phyloP scores from a whole-genome alignment of 2,797 vertebrate genomes.

The Choloepus didactylus region DNA sequence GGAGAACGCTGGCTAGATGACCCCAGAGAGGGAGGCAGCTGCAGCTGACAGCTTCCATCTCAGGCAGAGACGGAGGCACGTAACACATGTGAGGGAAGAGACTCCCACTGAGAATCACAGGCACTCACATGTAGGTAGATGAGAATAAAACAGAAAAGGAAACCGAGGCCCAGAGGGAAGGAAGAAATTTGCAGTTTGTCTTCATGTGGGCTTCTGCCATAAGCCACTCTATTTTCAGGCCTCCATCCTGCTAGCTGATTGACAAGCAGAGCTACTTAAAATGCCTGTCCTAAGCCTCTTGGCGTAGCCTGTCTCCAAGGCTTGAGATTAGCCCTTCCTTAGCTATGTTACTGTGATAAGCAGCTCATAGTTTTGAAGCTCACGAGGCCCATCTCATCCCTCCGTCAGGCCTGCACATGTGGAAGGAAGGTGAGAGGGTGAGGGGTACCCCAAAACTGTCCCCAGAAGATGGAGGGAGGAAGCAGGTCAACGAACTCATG shows the following conservation, averaged over 20 bases:
- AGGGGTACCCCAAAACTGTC: rapidly evolving
- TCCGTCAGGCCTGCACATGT: background rate
- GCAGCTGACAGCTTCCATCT: background rate
- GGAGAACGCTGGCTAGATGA: background rate
- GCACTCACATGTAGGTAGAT: rapidly evolving
- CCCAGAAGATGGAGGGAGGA: background rate
- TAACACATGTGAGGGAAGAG: background rate
- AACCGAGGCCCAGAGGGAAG: constrained; percentile 20
- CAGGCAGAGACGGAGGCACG: background rate
- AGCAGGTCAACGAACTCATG: rapidly evolving
- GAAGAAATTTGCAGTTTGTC: background rate
- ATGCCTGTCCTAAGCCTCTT: constrained; percentile 67
- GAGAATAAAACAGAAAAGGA: background rate
- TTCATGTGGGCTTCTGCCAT: constrained; percentile 33
- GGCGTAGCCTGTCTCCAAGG: constrained; percentile 10
- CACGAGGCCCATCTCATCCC: background rate
- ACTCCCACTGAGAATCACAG: rapidly evolving
- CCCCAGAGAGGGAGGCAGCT: background rate
- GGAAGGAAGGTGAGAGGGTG: background rate
- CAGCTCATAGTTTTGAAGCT: background rate
- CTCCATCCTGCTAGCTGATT: constrained; percentile 23
- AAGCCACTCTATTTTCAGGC: constrained; percentile 74
- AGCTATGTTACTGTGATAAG: background rate
- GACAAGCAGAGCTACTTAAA: constrained; percentile 77
- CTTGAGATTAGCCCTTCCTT: constrained; percentile 27